These are phyloP conservation scores for Lineus longissimus DNA, from an alignment of 1,140 invertebrate genomes.

Conservation along the genomic window DNA sequence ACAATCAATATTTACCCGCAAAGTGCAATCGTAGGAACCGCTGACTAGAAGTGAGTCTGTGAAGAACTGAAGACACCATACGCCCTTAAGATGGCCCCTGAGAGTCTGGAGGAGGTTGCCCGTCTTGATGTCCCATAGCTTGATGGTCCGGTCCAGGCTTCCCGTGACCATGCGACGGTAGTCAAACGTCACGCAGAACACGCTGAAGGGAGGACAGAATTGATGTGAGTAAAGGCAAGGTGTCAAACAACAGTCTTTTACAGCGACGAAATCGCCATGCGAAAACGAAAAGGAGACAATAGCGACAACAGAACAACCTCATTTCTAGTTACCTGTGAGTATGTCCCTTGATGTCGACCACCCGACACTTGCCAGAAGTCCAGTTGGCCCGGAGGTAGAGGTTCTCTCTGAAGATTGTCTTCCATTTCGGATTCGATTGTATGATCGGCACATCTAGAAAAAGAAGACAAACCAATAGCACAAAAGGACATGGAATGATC, in stretches of 20 bases:
- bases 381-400: conserved; percentile 37
- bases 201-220: conserved; percentile 27
- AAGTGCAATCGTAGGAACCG: conserved; percentile 44
- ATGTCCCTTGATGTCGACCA: conserved; percentile 36
- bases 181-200: conserved; percentile 38
- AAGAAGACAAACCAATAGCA: too few relatives aligned
- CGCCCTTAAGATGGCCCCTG: conserved; percentile 40
- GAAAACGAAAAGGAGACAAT: too few relatives aligned
- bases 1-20: conserved; percentile 41
- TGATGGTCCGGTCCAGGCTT: conserved; percentile 38
- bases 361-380: conserved; percentile 31
- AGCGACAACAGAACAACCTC: too few relatives aligned
- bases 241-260: neutral
- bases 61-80: conserved; percentile 49
- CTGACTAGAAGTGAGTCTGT: conserved; percentile 41
- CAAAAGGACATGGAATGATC: too few relatives aligned
- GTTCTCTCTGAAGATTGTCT: conserved; percentile 38
- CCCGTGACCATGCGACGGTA: conserved; percentile 36
- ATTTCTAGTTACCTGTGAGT: conserved; percentile 39
- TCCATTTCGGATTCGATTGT: conserved; percentile 32
- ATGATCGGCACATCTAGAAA: conserved; percentile 26
- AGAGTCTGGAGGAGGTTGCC: conserved; percentile 33
- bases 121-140: conserved; percentile 42
- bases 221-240: too few relatives aligned
- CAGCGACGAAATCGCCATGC: neutral